Conservation (phyloP, 2,113 vertebrate species). For the Solea senegalensis region DNA sequence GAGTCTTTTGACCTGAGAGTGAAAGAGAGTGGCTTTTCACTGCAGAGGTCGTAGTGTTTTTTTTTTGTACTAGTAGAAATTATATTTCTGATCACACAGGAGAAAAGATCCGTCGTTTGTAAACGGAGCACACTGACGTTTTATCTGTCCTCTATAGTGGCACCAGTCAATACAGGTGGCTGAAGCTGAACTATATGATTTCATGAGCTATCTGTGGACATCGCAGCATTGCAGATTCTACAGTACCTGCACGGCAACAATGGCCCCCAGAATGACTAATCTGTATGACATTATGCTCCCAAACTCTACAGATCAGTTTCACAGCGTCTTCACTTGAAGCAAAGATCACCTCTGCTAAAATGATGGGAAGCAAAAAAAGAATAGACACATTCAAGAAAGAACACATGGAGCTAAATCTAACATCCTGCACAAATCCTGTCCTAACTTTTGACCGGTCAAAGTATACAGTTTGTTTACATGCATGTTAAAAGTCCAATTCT, state of each 20-base stretch:
- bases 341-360: not conserved
- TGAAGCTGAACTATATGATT: not conserved
- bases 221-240: not conserved
- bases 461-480: too few relatives aligned
- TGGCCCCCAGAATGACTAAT: not conserved
- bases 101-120: not conserved
- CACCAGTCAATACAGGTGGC: not conserved
- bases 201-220: conserved; percentile 19
- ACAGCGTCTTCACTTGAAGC: too few relatives aligned
- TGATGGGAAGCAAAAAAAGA: not conserved
- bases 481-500: too few relatives aligned
- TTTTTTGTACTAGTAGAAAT: too few relatives aligned
- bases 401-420: too few relatives aligned
- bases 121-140: not conserved
- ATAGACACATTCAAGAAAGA: too few relatives aligned
- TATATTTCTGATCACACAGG: not conserved
- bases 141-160: not conserved
- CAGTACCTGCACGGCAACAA: not conserved
- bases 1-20: too few relatives aligned
- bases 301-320: not conserved
- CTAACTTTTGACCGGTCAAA: too few relatives aligned
- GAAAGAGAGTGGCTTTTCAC: too few relatives aligned
- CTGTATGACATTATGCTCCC: not conserved
- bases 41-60: too few relatives aligned
- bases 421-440: too few relatives aligned